These are phyloP conservation scores for Riparia riparia DNA, from an alignment of 2,113 vertebrate genomes.

Conservation along the genomic window DNA sequence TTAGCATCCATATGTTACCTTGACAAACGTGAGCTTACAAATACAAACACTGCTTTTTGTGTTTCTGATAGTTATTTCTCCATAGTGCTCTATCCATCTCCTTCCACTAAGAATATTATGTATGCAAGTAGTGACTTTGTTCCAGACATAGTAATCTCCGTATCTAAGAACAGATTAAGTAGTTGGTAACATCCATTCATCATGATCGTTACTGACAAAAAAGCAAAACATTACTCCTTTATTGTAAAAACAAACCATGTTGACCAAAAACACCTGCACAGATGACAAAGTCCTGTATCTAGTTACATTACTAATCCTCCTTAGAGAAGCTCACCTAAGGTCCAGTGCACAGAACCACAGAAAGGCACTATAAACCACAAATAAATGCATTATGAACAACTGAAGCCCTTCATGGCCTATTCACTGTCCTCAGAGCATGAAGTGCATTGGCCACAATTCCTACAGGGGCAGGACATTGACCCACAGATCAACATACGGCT, in stretches of 20 bases:
- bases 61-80: slow-evolving; percentile 96
- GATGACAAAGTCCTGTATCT: neutral
- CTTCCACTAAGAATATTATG: slow-evolving; percentile 98
- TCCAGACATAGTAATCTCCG: slow-evolving; percentile 97
- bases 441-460: neutral
- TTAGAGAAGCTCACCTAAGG: neutral
- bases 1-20: slow-evolving; percentile 77
- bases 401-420: neutral
- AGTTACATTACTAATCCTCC: neutral
- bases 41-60: slow-evolving; percentile 91
- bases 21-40: slow-evolving; percentile 97
- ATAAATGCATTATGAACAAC: neutral
- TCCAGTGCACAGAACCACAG: neutral
- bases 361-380: neutral
- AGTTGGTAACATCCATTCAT: neutral
- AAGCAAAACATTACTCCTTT: neutral
- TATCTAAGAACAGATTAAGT: slow-evolving; percentile 81
- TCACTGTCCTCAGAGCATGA: neutral
- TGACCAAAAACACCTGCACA: neutral
- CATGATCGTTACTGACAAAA: neutral
- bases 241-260: neutral
- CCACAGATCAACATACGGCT: neutral
- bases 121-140: slow-evolving; percentile 98
- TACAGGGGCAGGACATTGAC: neutral
- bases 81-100: slow-evolving; percentile 98